Evolutionary conservation across 2,113 vertebrate genomes (phyloP).

Genomic region (Crocuta crocuta): DNA sequence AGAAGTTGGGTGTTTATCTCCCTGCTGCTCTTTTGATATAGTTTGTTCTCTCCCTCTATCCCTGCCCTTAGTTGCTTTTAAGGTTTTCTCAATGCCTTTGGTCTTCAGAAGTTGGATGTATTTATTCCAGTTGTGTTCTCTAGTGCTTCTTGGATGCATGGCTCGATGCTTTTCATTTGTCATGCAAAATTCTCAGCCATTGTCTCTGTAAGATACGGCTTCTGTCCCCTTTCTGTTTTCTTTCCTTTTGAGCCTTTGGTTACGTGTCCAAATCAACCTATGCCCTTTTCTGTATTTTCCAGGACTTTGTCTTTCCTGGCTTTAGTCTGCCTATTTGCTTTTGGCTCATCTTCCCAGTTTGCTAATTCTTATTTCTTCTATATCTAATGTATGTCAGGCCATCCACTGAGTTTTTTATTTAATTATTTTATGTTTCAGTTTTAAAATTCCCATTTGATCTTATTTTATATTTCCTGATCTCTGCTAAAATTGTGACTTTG

Average conservation of each 20-base stretch:
- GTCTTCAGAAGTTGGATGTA: neutral
- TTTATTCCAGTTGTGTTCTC: neutral
- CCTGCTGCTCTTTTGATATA: neutral
- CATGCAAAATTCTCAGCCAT: neutral
- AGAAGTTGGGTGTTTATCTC: neutral
- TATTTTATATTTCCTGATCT: conserved; percentile 40
- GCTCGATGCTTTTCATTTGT: neutral
- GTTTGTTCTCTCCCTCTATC: neutral
- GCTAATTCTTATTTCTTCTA: neutral
- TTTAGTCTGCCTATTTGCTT: neutral
- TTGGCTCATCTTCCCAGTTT: conserved; percentile 4
- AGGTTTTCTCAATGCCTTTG: neutral
- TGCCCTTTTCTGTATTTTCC: neutral
- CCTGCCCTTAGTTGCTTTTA: neutral
- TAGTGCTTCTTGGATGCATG: neutral
- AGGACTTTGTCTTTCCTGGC: neutral
- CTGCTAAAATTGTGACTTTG: neutral
- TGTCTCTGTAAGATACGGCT: neutral
- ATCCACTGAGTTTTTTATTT: neutral
- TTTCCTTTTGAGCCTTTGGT: neutral
- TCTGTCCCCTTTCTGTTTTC: neutral
- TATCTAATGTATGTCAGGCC: neutral
- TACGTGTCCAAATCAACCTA: neutral
- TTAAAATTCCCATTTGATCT: conserved; percentile 18
- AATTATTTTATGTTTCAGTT: conserved; percentile 11